Conservation (phyloP, 2,888 invertebrate species). For the Heliconius charithonia region DNA sequence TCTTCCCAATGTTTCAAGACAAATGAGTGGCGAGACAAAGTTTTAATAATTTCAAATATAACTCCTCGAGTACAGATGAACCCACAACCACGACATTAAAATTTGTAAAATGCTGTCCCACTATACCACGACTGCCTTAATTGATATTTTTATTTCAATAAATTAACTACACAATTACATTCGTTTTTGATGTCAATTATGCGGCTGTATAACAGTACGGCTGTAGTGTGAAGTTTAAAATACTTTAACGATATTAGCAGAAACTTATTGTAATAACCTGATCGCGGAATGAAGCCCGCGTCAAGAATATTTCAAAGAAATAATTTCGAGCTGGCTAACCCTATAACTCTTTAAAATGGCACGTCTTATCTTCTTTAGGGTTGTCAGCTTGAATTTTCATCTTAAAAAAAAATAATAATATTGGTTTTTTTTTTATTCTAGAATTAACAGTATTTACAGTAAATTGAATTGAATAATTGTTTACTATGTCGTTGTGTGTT, state of each 20-base stretch:
- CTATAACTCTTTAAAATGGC: constrained; percentile 62
- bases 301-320: constrained; percentile 56
- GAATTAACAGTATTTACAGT: no score
- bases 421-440: no score
- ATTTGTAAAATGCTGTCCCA: no score
- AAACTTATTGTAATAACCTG: constrained; percentile 20
- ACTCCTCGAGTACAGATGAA: not conserved
- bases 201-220: not conserved
- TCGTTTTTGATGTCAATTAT: constrained; percentile 4
- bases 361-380: constrained; percentile 45
- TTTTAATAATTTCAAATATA: no score
- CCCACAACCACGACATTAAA: not conserved
- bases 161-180: not conserved
- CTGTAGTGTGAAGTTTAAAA: constrained; percentile 20
- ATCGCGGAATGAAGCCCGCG: constrained; percentile 45
- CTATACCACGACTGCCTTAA: not conserved
- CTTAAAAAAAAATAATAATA: no score
- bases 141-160: not conserved
- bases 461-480: no score
- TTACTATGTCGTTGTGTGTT: not conserved
- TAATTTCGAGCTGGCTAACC: constrained; percentile 58
- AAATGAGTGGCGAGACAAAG: no score
- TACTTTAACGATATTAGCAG: constrained; percentile 14
- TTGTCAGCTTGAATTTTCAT: not conserved
- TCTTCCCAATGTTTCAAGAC: no score